Evolutionary conservation across 2,888 invertebrate genomes (phyloP), one percentile per base, ranked within the genome.

Genomic region (Adelognathus sp.): DNA sequence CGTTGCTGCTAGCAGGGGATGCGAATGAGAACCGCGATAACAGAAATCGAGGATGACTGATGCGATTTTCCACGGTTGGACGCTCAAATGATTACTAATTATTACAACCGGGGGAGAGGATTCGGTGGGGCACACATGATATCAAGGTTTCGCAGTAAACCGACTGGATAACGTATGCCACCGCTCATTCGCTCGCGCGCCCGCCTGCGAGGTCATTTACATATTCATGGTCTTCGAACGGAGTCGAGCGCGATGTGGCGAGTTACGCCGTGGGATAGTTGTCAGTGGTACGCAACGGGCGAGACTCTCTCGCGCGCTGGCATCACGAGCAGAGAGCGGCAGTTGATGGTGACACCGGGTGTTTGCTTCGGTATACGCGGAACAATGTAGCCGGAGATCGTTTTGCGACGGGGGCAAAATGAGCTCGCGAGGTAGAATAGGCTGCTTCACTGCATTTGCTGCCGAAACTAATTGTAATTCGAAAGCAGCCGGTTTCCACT

Each of bases 71-170:
- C 60, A 79, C 74, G 76, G 74, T 79, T 79, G 73, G 76, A 66
- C 76, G 76, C 71, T 74, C 70, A 81, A 79, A 81, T 81, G 81
- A 81, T 76, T 76, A 74, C 79, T 79, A 79, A 81, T 81, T 79
- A 81, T 79, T 76, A 79, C 73, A 63, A 54, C 60, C 52, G 24
- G 46, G 46, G 76, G 70, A 39, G 39, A n/a, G 39, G 39, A 1
- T 1, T 11, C 11, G 39, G 39, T 7, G 2, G 0, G 39, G 39
- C 9, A 24, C 29, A n/a, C 33, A 24, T 36, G 70, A 76, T 73
- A 81, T 76, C 76, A 77, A n/a, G 63, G 56, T 61, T 76, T 79
- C 60, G 71, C 71, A 79, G 76, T 76, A 79, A 79, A 76, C 78
- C 66, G 76, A 81, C 71, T 79, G 76, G 76, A 81, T 81, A 81